Evolutionary conservation across 2,888 invertebrate genomes (phyloP), one percentile per base, ranked within the genome.

Genomic region (Neelides folsomi): DNA sequence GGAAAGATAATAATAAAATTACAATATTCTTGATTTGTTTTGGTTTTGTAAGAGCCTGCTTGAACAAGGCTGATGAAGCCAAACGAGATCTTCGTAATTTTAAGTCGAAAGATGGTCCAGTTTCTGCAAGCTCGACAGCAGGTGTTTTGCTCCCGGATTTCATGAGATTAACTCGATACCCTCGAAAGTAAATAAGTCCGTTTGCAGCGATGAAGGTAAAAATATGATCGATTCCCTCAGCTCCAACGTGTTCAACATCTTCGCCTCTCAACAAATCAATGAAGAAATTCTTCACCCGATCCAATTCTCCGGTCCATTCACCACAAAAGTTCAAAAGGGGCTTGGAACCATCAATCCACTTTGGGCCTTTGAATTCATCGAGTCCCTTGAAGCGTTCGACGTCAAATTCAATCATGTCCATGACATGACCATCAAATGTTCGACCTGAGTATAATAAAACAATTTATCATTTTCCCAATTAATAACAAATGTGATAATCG

Each of bases 401-500:
- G 10, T 92, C 89, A 51, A 98, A 77, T 72, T 99, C 98, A 52
- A 90, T 79, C 93, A 98, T 94, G 68, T 99, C 98, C 52, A 98
- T 72, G 34, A 98, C 73, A 52, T 84, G 83, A 66, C 84, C 80
- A 71, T 98, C 88, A 71, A 82, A 95, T 68, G 86, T 82, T 62
- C 98, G 78, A 0, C 79, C 78, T 76, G 67, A 4, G n/a, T n/a
- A n/a, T n/a, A n/a, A n/a, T n/a, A n/a, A n/a, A n/a, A n/a, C 18
- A 8, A 18, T 13, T 45, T 13, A 16, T 20, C 4, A 19, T 8
- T 5, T 27, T 12, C 10, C 2, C 19, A 16, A 10, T 4, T 8
- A 37, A 35, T 34, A 35, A 19, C 20, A 12, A 35, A 39, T n/a
- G 8, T 27, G 15, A 55, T 12, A 47, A 19, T 8, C 9, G 20